Conservation (phyloP, 2,113 vertebrate genomes). For the Arizona elegans region DNA sequence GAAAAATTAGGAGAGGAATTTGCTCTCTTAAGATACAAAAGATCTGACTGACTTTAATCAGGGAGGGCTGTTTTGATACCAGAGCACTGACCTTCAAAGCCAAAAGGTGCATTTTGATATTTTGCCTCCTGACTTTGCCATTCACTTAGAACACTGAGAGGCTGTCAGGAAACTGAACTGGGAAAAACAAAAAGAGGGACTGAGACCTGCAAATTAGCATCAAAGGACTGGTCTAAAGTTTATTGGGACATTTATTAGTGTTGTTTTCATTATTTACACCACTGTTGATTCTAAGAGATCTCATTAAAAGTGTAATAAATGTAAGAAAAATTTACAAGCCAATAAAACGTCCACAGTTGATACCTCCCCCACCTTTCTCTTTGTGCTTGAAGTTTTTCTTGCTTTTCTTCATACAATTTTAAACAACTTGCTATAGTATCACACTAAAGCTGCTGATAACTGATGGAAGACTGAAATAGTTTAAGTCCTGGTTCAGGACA, state of each 20-base stretch:
- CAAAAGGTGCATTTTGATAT: not conserved
- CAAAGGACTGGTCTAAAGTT: conserved; percentile 80
- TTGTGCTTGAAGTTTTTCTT: conserved; percentile 49
- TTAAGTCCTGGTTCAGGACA: not conserved
- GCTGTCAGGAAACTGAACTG: conserved; percentile 23
- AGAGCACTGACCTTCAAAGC: conserved; percentile 17
- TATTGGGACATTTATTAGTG: conserved; percentile 79
- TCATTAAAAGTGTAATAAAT: conserved; percentile 81
- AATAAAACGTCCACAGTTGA: conserved; percentile 74
- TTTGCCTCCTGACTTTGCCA: conserved; percentile 37
- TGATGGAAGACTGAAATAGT: conserved; percentile 48
- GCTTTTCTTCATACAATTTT: conserved; percentile 38
- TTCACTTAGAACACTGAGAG: conserved; percentile 33
- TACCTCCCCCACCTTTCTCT: conserved; percentile 53
- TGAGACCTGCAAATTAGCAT: conserved; percentile 73
- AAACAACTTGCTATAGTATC: conserved; percentile 70
- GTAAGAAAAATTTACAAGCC: conserved; percentile 78
- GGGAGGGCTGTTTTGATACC: fast-evolving
- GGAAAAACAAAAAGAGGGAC: conserved; percentile 60
- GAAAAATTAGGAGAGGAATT: not conserved
- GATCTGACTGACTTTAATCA: not conserved
- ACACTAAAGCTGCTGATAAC: conserved; percentile 56
- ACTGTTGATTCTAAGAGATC: conserved; percentile 78
- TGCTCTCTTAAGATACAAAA: not conserved
- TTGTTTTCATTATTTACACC: conserved; percentile 83